Evolutionary conservation across 2,113 vertebrate species (phyloP), one percentile per base, ranked within the genome.

Genomic region (Heteronetta atricapilla): DNA sequence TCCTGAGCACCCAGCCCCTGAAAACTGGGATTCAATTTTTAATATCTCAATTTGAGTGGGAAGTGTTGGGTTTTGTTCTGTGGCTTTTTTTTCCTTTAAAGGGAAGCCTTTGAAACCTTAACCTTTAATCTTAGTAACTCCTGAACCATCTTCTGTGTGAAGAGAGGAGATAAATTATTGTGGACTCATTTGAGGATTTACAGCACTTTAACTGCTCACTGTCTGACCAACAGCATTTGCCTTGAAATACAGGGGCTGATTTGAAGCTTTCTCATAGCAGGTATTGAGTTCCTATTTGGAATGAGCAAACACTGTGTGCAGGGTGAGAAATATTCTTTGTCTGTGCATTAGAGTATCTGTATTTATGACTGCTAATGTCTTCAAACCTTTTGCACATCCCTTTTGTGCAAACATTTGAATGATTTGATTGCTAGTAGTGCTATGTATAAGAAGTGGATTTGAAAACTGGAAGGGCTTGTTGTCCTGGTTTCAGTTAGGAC

Each of bases 91-190:
- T 34, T 16, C 46, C 33, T 42, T 66, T 10, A 0, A 2, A 7
- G 2, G 4, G 33, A 46, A 60, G 4, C 7, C 44, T 86, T 88
- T 84, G 42, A 94, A 94, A 74, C 28, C 8, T 52, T 76, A 52
- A 17, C 19, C 40, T 85, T 94, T 91, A 79, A 76, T 89, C 53
- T 80, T 55, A 28, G 12, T 50, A 86, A 82, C 67, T 80, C 56
- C 64, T 67, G 40, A 80, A 40, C 25, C 14, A 62, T 58, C 5
- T 3, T 68, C 33, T 79, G 0, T 7, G 1, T 58, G 77, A 92
- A 72, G 40, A 86, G 31, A 73, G 13, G 44, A 79, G 31, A 85
- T 44, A 89, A 91, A 87, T 92, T 79, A 85, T 53, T 86, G 72
- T 22, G 40, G 74, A 42, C 14, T 82, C 17, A 22, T 69, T 29